Conservation (phyloP, 2,797 vertebrate species). For the Caiman crocodilus region DNA sequence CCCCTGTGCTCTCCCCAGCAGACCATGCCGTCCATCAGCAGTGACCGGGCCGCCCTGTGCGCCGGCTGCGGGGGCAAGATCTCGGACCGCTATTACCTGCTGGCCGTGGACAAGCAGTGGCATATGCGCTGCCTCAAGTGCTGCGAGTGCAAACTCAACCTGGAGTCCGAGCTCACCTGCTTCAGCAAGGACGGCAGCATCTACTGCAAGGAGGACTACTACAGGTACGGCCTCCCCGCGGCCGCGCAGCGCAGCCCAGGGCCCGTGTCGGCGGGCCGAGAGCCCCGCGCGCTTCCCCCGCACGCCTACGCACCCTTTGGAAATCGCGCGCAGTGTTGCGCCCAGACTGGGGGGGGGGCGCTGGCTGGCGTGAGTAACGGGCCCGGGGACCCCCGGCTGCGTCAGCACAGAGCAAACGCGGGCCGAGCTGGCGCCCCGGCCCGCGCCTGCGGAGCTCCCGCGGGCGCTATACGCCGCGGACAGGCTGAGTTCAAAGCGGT, state of each 20-base stretch:
- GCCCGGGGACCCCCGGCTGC: too few species aligned
- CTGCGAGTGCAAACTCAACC: slow-evolving; percentile 97
- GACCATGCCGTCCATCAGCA: slow-evolving; percentile 93
- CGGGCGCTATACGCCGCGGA: background rate
- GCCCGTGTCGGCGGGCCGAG: background rate
- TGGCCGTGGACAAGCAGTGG: slow-evolving; percentile 99
- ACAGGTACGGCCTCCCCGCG: slow-evolving; percentile 86
- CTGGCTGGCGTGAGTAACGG: background rate
- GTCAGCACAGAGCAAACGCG: too few species aligned
- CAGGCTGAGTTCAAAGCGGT: too few species aligned
- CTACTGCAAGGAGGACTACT: slow-evolving; percentile 99
- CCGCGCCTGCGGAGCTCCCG: background rate
- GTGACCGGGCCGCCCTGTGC: slow-evolving; percentile 93
- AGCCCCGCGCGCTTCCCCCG: background rate
- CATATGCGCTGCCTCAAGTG: slow-evolving; percentile 99
- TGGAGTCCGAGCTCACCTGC: slow-evolving; percentile 99
- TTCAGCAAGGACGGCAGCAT: slow-evolving; percentile 99
- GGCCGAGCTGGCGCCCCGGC: too few species aligned
- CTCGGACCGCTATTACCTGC: slow-evolving; percentile 97
- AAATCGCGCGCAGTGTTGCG: too few species aligned
- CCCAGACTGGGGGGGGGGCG: too few species aligned
- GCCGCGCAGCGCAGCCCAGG: background rate
- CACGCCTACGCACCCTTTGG: too few species aligned
- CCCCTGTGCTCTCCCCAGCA: slow-evolving; percentile 74
- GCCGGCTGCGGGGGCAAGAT: slow-evolving; percentile 97